Evolutionary conservation across 2,797 vertebrate genomes (phyloP).

Genomic region (Propithecus perrieri): DNA sequence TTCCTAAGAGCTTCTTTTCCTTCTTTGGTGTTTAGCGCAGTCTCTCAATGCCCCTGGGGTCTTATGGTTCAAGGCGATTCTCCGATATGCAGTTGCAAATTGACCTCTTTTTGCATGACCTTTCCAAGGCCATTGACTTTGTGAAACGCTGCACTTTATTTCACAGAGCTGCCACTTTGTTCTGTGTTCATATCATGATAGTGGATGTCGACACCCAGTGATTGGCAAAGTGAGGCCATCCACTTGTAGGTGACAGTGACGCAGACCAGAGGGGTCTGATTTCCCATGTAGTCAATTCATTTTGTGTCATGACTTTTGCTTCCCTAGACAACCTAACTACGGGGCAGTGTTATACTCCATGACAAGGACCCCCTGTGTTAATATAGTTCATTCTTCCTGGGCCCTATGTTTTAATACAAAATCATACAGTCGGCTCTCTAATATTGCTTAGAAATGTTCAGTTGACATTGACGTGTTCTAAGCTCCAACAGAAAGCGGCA

Average conservation of each 20-base stretch:
- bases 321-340: not conserved
- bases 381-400: not conserved
- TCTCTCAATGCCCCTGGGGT: not conserved
- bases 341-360: accelerated
- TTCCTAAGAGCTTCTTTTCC: not conserved
- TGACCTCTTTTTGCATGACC: not conserved
- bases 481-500: not conserved
- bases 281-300: not conserved
- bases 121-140: not conserved
- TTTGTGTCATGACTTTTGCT: not conserved
- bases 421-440: not conserved
- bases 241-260: not conserved
- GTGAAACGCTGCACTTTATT: not conserved
- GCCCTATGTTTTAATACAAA: not conserved
- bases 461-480: not conserved
- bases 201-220: not conserved
- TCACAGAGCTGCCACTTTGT: accelerated
- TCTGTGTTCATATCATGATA: not conserved
- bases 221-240: not conserved
- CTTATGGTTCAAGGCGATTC: not conserved
- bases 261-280: not conserved
- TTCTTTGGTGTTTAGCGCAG: too few relatives aligned
- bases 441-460: not conserved
- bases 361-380: not conserved
- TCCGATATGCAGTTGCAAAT: not conserved